Percentiles rank a stretch among this genome's conserved stretches.
Conservation (phyloP, 2,888 invertebrate genomes). For the Epirrhoe tristata region DNA sequence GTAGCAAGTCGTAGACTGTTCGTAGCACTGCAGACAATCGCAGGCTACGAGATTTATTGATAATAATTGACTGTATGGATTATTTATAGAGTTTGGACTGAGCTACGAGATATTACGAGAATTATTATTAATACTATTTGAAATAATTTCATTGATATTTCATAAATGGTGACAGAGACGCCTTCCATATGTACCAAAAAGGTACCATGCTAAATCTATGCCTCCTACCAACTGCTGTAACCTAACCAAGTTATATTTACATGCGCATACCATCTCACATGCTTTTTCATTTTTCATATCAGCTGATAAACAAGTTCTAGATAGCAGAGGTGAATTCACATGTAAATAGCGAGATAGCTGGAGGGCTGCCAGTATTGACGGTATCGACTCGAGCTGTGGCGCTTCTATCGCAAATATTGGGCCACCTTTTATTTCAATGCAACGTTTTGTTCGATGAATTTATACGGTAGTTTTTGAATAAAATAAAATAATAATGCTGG, state of each 20-base stretch:
- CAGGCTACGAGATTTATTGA: neutral
- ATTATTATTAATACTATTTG: too few relatives aligned
- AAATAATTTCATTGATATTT: too few relatives aligned
- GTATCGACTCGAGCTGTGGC: conserved; percentile 52
- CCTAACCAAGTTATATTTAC: too few relatives aligned
- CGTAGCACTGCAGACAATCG: conserved; percentile 14
- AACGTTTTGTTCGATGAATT: conserved; percentile 21
- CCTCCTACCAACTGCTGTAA: too few relatives aligned
- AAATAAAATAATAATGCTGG: neutral
- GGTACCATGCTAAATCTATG: too few relatives aligned
- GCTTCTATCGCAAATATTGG: conserved; percentile 43
- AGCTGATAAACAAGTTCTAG: conserved; percentile 26
- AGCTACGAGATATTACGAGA: too few relatives aligned
- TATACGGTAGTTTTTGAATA: conserved; percentile 9
- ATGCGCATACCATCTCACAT: too few relatives aligned
- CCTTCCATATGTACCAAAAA: too few relatives aligned
- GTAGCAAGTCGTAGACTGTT: conserved; percentile 28
- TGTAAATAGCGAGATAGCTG: conserved; percentile 65
- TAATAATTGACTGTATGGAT: too few relatives aligned
- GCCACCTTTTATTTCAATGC: conserved; percentile 19
- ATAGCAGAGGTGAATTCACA: conserved; percentile 54
- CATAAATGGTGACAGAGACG: too few relatives aligned
- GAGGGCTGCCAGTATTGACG: conserved; percentile 76
- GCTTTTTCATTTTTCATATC: too few relatives aligned
- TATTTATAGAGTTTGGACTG: too few relatives aligned